Evolutionary conservation across 1,140 invertebrate species (phyloP), one percentile per base, ranked within the genome.

Genomic region (Drosophila azteca): DNA sequence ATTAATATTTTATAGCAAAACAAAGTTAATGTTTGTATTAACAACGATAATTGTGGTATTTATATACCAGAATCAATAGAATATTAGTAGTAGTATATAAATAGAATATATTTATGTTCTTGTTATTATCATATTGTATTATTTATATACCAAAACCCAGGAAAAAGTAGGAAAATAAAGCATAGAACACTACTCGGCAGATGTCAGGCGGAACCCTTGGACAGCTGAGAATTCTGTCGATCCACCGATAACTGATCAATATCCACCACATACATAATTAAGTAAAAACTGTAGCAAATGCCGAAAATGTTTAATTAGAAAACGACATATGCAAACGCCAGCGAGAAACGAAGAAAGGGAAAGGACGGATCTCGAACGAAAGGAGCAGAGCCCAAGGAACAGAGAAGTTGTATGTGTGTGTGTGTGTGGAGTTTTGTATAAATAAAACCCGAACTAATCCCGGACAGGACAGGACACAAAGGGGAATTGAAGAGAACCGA

Each of bases 251-350:
- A 26, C 50, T 26, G 66, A 69, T 69, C 51, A 69, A 69, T 69
- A 69, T 69, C 35, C 35, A 39, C 3, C 35, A 39, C 35, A 69
- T 26, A 69, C 66, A 69, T 69, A 69, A 69, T 69, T 69, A 69
- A 57, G 66, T 69, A 70, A 60, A 66, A 78, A 83, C 75, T 83
- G 71, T 83, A 83, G 59, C 79, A 84, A 84, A 83, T 76, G 58
- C 59, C 57, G 35, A 11, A 13, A 59, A 49, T 79, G 80, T 83
- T 83, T 83, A 83, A 83, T 83, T 83, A 83, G 70, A 79, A 71
- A 76, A 83, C 79, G 79, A 79, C 79, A 83, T 83, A 83, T 83
- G 79, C 79, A 83, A 78, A 79, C 75, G 61, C 59, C 15, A 39
- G 57, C 11, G 9, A 45, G 43, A 39, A 57, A 41, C 20, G 22